Conservation (phyloP, 2,113 vertebrate species). For the Odocoileus hemionus region DNA sequence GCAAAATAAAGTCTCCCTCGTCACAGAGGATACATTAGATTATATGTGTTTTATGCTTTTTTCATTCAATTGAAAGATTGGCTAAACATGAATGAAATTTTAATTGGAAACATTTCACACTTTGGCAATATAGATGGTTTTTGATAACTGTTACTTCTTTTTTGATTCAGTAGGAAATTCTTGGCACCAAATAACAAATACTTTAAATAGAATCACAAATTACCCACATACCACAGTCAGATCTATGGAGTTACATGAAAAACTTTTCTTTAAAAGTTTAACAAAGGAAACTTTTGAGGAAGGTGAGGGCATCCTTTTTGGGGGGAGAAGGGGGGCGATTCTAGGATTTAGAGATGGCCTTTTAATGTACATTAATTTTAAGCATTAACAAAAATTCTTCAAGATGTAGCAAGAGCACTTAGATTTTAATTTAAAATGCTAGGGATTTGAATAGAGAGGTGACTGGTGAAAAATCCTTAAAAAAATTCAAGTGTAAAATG, state of each 20-base stretch:
- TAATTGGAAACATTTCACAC: slow-evolving; percentile 86
- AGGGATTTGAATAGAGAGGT: background rate
- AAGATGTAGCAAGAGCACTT: background rate
- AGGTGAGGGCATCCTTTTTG: background rate
- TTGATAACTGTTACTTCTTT: slow-evolving; percentile 79
- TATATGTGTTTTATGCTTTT: slow-evolving; percentile 85
- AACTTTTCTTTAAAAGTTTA: background rate
- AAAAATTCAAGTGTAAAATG: background rate
- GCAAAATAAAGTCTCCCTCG: slow-evolving; percentile 83
- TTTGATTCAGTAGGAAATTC: slow-evolving; percentile 65
- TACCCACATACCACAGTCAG: slow-evolving; percentile 39
- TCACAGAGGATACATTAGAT: slow-evolving; percentile 83
- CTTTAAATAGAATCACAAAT: slow-evolving; percentile 71
- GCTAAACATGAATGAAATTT: slow-evolving; percentile 88
- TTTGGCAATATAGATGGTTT: slow-evolving; percentile 78
- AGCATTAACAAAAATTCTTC: background rate
- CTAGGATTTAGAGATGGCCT: background rate
- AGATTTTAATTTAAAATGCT: background rate
- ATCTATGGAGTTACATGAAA: background rate
- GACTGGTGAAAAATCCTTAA: slow-evolving; percentile 24
- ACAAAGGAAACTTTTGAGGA: background rate
- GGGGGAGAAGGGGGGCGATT: background rate
- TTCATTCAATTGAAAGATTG: slow-evolving; percentile 88
- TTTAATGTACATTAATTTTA: background rate
- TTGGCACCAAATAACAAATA: slow-evolving; percentile 57